Percentiles rank a stretch among this genome's conserved stretches.
These are phyloP conservation scores for Oryzaephilus surinamensis DNA, from an alignment of 1,140 invertebrate genomes.

Conservation along the genomic window DNA sequence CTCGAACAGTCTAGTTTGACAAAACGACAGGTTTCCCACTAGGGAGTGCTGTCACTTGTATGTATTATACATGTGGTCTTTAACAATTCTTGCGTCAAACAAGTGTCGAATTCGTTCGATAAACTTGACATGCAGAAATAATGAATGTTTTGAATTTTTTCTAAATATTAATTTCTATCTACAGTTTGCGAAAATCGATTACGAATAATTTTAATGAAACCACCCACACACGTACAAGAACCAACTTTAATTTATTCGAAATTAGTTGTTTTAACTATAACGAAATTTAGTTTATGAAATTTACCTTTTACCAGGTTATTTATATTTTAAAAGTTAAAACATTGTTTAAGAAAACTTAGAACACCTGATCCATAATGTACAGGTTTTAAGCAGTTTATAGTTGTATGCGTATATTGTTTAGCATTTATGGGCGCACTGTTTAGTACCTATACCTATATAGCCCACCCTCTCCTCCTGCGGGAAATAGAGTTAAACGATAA, in stretches of 20 bases:
- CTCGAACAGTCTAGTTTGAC: constrained; percentile 8
- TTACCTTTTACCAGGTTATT: background rate
- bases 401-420: constrained; percentile 20
- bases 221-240: background rate
- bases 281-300: constrained; percentile 5
- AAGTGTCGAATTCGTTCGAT: constrained; percentile 8
- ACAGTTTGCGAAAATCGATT: constrained; percentile 3
- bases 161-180: constrained; percentile 6
- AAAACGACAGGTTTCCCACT: constrained; percentile 5
- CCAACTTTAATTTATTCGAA: no score
- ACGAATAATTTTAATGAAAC: background rate
- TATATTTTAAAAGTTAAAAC: constrained; percentile 16
- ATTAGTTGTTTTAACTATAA: no score
- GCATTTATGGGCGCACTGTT: constrained; percentile 21
- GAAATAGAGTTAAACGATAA: constrained; percentile 22
- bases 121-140: background rate
- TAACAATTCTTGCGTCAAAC: constrained; percentile 7
- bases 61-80: constrained; percentile 1
- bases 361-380: constrained; percentile 22
- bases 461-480: no score
- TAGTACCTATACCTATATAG: no score
- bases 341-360: constrained; percentile 11
- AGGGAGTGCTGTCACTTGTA: constrained; percentile 5
- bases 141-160: constrained; percentile 2
- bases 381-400: constrained; percentile 21